Percentiles rank a stretch among this genome's conserved stretches.
Evolutionary conservation across 37 sponge, comb jelly and placozoan genomes (phyloP).

Genomic region (Diacarnus erythraeanus): DNA sequence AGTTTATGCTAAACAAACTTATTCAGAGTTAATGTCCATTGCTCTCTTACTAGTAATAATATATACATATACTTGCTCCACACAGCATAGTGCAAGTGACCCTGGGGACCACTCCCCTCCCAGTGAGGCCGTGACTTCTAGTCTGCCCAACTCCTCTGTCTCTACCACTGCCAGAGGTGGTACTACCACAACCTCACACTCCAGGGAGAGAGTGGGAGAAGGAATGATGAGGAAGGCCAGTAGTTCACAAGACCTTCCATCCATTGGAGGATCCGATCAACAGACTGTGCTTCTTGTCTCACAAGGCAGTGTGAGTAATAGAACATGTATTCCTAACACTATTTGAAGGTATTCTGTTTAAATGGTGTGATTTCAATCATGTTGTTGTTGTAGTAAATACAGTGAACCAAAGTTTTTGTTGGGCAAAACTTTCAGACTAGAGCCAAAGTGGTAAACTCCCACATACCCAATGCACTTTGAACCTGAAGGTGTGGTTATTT

Average conservation of each 20-base stretch:
- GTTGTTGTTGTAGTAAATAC: no score
- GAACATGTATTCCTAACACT: no score
- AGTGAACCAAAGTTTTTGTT: no score
- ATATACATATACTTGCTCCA: background rate
- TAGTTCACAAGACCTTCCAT: background rate
- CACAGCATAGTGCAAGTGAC: background rate
- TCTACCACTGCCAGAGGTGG: background rate
- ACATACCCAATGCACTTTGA: background rate
- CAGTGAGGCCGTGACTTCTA: background rate
- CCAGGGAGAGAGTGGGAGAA: background rate
- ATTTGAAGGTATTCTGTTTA: no score
- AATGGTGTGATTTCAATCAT: no score
- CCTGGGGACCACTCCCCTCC: conserved; percentile 1
- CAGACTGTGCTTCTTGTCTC: conserved; percentile 4
- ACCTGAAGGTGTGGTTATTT: background rate
- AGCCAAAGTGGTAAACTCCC: no score
- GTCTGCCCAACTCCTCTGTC: background rate
- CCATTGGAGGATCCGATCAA: background rate
- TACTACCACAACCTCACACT: background rate
- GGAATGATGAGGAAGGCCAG: background rate
- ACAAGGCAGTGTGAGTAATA: background rate
- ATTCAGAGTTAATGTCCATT: no score
- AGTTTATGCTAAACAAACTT: no score
- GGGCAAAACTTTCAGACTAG: no score
- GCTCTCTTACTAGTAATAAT: no score